Base-by-base conservation (phyloP, 2,888 invertebrate species). In the Ophion costatus region DNA sequence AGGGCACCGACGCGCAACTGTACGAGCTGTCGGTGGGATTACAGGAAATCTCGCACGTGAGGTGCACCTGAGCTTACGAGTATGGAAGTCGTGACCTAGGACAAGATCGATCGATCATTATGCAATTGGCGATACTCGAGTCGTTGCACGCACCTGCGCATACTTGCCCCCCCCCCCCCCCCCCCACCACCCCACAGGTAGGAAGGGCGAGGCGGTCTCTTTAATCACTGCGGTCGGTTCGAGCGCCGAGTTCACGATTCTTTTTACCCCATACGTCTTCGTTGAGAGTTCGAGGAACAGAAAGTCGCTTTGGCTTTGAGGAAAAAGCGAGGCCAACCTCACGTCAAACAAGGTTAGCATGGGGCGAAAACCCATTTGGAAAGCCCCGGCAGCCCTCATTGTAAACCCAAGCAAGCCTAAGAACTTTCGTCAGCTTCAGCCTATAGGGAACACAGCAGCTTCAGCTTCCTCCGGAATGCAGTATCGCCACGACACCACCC, bases 91-190 rank as follows among this genome's bases (percentile, higher is more conserved):
- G 42, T 66, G 81, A 84, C 81, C 81, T 81, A 78, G 77, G 73
- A 78, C 84, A 84, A 81, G 78, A 76, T 78, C 82, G 78, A 79
- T 79, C 42, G 74, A 84, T 84, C 74, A 51, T 78, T 84, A 84
- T 81, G 74, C 78, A 69, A 74, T 81, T 69, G 77, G 20, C 81
- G 74, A 80, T 77, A 80, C 61, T 63, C 67, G 17, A 59, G 4
- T 45, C 57, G 9, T 24, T 9, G 42, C 14, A 17, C 69, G n/a
- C 20, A 61, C 69, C 45, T 63, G 73, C 57, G 42, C 51, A 22
- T 24, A 7, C 51, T 14, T 57, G 56, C 56, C 11, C 66, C 33
- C 57, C 38, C 33, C 22, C 51, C 56, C 57, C 20, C n/a, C n/a
- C 22, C n/a, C 6, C 33, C 20, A 2, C n/a, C 22, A 2, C 6